phyloP scores from a whole-genome alignment of 1,140 invertebrate genomes.

The Drusus annulatus region DNA sequence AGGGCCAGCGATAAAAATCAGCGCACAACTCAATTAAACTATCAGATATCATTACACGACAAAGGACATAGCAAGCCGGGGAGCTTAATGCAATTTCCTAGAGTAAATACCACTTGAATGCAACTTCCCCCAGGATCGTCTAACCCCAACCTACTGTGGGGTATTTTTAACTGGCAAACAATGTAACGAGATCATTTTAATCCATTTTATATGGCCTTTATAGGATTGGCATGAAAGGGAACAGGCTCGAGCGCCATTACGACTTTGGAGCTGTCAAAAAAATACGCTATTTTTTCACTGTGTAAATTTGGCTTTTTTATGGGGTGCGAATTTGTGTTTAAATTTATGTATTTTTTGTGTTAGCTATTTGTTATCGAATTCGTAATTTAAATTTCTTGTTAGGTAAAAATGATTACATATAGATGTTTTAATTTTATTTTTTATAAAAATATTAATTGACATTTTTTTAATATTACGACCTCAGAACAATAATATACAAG shows the following conservation, averaged over 20 bases:
- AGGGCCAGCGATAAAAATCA: constrained; percentile 9
- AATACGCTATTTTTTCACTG: constrained; percentile 20
- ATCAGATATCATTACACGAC: constrained; percentile 33
- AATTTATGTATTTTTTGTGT: too few species aligned
- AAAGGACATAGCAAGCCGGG: constrained; percentile 18
- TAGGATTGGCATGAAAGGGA: constrained; percentile 39
- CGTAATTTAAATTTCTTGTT: too few species aligned
- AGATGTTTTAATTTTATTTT: too few species aligned
- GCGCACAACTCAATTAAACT: constrained; percentile 19
- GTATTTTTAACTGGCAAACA: constrained; percentile 43
- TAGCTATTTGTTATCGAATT: too few species aligned
- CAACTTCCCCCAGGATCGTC: constrained; percentile 27
- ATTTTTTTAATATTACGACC: too few species aligned
- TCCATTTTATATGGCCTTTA: constrained; percentile 46
- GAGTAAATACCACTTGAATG: constrained; percentile 41
- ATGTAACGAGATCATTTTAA: constrained; percentile 48
- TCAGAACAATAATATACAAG: too few species aligned
- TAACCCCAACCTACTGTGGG: neutral
- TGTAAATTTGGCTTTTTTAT: neutral
- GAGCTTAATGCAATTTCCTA: constrained; percentile 30
- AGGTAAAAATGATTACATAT: too few species aligned
- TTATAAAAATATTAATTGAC: too few species aligned
- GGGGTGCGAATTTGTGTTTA: neutral
- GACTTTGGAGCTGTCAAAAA: constrained; percentile 34
- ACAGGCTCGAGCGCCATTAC: constrained; percentile 2